Evolutionary conservation across 23 tunicate species (phyloP).

Genomic region (Trididemnum nubilum): DNA sequence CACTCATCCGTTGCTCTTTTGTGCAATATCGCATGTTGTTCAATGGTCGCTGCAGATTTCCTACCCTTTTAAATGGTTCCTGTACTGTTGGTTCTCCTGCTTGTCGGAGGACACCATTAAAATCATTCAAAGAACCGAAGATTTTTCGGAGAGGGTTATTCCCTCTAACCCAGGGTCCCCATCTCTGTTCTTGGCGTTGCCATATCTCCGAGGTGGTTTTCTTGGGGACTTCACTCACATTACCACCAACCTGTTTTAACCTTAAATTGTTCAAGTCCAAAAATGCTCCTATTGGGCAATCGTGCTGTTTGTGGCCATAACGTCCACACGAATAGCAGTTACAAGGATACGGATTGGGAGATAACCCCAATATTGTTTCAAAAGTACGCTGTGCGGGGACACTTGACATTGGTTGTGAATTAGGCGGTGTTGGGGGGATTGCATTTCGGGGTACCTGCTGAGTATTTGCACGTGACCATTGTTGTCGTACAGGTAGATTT

Average conservation of each 20-base stretch:
- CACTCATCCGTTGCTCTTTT: not conserved
- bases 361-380: too few species aligned
- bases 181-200: not conserved
- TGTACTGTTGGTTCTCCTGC: not conserved
- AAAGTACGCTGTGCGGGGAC: too few species aligned
- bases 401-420: too few species aligned
- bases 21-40: too few species aligned
- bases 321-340: not conserved
- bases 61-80: too few species aligned
- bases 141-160: not conserved
- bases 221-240: not conserved
- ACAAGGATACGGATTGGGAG: too few species aligned
- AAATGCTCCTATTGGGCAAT: not conserved
- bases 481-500: too few species aligned
- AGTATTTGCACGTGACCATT: too few species aligned
- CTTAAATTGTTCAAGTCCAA: not conserved
- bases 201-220: not conserved
- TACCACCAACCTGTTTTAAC: not conserved
- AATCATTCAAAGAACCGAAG: not conserved
- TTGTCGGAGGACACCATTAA: too few species aligned
- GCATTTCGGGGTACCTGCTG: too few species aligned
- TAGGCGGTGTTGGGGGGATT: too few species aligned
- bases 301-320: not conserved
- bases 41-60: too few species aligned
- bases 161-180: not conserved